phyloP scores from a whole-genome alignment of 2,888 invertebrate genomes.

The Eupeodes luniger region DNA sequence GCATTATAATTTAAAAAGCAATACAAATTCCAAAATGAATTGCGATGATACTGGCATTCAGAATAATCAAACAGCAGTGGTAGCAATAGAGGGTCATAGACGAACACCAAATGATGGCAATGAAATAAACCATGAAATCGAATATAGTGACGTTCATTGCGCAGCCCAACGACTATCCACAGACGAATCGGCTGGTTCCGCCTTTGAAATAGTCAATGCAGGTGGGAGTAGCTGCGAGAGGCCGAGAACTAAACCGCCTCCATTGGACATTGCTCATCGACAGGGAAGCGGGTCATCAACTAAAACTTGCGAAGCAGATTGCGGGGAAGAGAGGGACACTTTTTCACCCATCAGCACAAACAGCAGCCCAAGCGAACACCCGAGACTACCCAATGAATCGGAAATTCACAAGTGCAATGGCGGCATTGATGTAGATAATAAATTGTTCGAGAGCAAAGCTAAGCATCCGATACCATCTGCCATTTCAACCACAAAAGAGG shows the following conservation, averaged over 20 bases:
- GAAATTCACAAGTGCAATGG: conserved; percentile 72
- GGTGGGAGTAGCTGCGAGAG: conserved; percentile 34
- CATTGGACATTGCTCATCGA: conserved; percentile 77
- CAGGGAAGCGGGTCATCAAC: conserved; percentile 79
- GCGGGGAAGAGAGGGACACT: conserved; percentile 83
- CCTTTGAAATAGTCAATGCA: conserved; percentile 60
- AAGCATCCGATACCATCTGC: conserved; percentile 69
- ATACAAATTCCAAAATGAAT: conserved; percentile 62
- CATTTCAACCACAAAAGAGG: conserved; percentile 84
- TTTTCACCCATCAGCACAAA: conserved; percentile 82
- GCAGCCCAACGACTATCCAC: conserved; percentile 39
- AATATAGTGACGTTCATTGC: conserved; percentile 43
- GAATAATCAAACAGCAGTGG: conserved; percentile 50
- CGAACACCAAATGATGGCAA: conserved; percentile 47
- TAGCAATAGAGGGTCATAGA: conserved; percentile 39
- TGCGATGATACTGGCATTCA: conserved; percentile 64
- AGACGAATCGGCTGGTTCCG: conserved; percentile 64
- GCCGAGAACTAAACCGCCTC: conserved; percentile 65
- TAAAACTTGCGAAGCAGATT: conserved; percentile 83
- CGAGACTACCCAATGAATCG: conserved; percentile 36
- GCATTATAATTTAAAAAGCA: conserved; percentile 35
- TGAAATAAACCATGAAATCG: conserved; percentile 52
- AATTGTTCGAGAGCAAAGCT: conserved; percentile 59
- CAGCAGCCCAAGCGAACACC: conserved; percentile 79
- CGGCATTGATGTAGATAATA: conserved; percentile 60